Conservation (phyloP, 2,797 vertebrate genomes). For the Eulemur rubriventer region DNA sequence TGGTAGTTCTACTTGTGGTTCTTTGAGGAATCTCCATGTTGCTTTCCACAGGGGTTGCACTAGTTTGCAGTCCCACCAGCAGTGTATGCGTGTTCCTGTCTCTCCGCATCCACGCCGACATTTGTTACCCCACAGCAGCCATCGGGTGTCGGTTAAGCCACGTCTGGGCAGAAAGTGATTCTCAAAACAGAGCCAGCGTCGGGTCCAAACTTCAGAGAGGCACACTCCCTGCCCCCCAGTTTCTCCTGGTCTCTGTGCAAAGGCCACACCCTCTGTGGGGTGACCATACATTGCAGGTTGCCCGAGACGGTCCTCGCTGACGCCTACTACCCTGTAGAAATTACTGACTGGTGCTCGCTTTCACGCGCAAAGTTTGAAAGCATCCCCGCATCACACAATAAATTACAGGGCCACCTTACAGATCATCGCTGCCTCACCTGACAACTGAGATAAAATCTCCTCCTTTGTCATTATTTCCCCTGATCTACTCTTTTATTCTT, state of each 20-base stretch:
- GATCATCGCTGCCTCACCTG: background rate
- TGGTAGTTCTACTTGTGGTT: too few species aligned
- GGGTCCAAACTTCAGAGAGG: background rate
- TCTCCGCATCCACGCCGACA: too few species aligned
- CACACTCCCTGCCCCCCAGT: background rate
- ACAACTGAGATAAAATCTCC: background rate
- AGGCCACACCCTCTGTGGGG: background rate
- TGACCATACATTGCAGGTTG: background rate
- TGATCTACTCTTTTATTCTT: background rate
- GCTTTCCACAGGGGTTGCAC: too few species aligned
- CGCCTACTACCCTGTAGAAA: background rate
- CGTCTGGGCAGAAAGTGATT: background rate
- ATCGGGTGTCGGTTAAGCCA: background rate
- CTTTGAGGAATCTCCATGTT: too few species aligned
- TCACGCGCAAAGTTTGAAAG: background rate
- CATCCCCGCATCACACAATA: background rate
- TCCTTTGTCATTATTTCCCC: background rate
- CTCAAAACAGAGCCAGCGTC: background rate
- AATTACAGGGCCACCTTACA: background rate
- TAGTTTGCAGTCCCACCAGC: too few species aligned
- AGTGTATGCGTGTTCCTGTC: too few species aligned
- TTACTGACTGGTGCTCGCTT: background rate
- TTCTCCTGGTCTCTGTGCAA: background rate
- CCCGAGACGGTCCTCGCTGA: background rate
- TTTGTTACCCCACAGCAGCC: too few species aligned